Base-by-base conservation (phyloP, 2,888 invertebrate species). In the Limnephilus auricula region DNA sequence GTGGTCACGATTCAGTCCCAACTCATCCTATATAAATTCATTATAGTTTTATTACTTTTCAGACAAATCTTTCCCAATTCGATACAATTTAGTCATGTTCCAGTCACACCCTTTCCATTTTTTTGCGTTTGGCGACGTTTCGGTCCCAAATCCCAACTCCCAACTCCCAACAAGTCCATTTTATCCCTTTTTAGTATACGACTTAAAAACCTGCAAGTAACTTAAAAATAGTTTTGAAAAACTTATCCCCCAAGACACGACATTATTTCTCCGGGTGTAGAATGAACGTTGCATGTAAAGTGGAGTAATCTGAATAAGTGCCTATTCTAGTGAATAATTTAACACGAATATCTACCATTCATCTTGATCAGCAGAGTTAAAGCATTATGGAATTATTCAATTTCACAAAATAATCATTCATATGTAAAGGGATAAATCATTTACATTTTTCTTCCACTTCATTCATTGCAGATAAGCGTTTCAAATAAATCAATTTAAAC, bases 251-350 rank as follows among this genome's bases (percentile, higher is more conserved):
- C n/a, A 10, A 12, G 82, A 83, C 83, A 13, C 79, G 78, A 82
- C 90, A 90, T 90, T 79, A 65, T 90, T 80, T 87, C 45, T n/a
- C 87, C 90, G 45, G 86, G 86, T 9, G 40, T 25, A 65, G 65
- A 65, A 65, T 25, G 85, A 32, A 32, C 50, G 34, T 85, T 87
- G 90, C 31, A 87, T 79, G 87, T 86, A 87, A 87, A 79, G 50
- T 79, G 6, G 87, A 87, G 15, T 40, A 10, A 65, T 79, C 84
- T 79, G 40, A 85, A 84, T 85, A 90, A 78, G 40, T 84, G 85
- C 85, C 37, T 65, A 45, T 86, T 90, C 87, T 40, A 37, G 32
- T 79, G 90, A 90, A 90, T 90, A 87, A 87, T 90, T 90, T 90
- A 79, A 86, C 90, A 87, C 87, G 32, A 90, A 79, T 85, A 30